phyloP scores from a whole-genome alignment of 2,113 vertebrate genomes.

The Lucifuga dentata region DNA sequence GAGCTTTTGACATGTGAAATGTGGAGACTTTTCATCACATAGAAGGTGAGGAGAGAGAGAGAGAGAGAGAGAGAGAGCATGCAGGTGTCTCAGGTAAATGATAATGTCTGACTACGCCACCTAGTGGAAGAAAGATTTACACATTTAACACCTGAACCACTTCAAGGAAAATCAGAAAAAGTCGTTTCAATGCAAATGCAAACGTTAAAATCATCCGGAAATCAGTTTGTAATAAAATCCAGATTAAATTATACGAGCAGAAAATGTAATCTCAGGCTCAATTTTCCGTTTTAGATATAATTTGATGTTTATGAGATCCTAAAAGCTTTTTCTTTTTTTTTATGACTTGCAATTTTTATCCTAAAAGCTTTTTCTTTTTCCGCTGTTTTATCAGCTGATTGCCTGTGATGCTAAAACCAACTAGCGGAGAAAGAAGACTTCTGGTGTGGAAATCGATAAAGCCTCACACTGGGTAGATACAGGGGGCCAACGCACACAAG shows the following conservation, averaged over 20 bases:
- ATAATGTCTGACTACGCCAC: too few relatives aligned
- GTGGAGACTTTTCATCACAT: conserved; percentile 52
- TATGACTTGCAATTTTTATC: too few relatives aligned
- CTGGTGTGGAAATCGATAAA: conserved; percentile 58
- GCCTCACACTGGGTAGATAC: conserved; percentile 38
- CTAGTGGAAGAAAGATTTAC: too few relatives aligned
- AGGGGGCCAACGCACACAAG: conserved; percentile 40
- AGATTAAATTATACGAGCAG: too few relatives aligned
- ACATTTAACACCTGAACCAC: too few relatives aligned
- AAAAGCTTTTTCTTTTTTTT: too few relatives aligned
- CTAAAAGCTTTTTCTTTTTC: conserved; percentile 1
- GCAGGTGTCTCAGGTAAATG: conserved; percentile 8
- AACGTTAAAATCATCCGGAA: too few relatives aligned
- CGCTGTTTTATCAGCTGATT: conserved; percentile 33
- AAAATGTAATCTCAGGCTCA: conserved; percentile 5
- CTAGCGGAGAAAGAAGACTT: conserved; percentile 47
- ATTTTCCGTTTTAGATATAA: conserved; percentile 16
- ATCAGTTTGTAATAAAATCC: too few relatives aligned
- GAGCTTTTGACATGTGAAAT: conserved; percentile 60
- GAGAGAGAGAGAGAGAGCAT: too few relatives aligned
- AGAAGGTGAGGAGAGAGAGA: conserved; percentile 9
- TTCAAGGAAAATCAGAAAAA: too few relatives aligned
- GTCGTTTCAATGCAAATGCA: too few relatives aligned
- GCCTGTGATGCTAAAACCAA: conserved; percentile 47
- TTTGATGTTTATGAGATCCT: too few relatives aligned